Evolutionary conservation across 37 sponge, comb jelly and placozoan genomes (phyloP), one percentile per base, ranked within the genome.

Genomic region (Spongilla lacustris): DNA sequence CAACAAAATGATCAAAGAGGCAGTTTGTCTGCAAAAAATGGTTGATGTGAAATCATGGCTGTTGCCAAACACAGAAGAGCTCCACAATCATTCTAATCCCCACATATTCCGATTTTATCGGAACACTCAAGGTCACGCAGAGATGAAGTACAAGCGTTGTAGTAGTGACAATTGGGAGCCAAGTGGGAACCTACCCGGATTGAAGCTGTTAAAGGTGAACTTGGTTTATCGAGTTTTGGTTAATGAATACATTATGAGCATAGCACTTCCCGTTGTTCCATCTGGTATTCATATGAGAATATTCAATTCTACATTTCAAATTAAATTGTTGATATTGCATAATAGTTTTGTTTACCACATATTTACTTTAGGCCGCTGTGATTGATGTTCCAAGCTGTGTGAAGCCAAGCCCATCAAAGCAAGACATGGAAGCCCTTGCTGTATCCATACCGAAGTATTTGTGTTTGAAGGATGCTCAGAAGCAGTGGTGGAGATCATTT

Each of bases 61-160:
- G 35, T 28, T 29, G 28, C 78, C 78, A 32, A 36, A 37, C 33
- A 77, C 33, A 36, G 48, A 77, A 29, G 46, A 36, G 33, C 35
- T 77, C 33, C 78, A 77, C 33, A 38, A 77, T 41, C 78, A 77
- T 77, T 38, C 78, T 29, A 77, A 77, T 29, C 78, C 41, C 29
- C 78, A 77, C 41, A 37, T 77, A 36, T 77, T 77, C 33, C 78
- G 19, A 28, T 77, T 77, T 41, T 29, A 77, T 38, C 19, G 22
- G 0, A 77, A 77, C 41, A 58, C 58, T 58, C 58, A 58, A 58
- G 58, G 58, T 58, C 28, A 77, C 4, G 78, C 78, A 46, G 78
- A 77, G 33, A 77, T 77, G 78, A 29, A 38, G 19, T 77, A 77
- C 48, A 77, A 77, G 19, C 78, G 33, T 32, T 77, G 78, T 48